phyloP scores from a whole-genome alignment of 2,888 invertebrate species.

The Liodrosophila aerea region DNA sequence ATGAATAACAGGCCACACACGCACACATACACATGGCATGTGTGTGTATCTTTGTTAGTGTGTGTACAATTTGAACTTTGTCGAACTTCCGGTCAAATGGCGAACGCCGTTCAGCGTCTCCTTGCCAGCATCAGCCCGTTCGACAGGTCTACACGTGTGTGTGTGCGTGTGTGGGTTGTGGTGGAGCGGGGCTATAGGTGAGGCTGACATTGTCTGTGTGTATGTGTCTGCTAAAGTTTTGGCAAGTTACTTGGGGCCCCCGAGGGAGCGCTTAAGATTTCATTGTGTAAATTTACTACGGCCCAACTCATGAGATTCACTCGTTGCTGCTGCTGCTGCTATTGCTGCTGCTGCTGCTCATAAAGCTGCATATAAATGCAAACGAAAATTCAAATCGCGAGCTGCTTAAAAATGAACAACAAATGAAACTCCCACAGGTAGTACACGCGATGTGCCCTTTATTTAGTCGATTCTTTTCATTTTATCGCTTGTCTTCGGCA shows the following conservation, averaged over 20 bases:
- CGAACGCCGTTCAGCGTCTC: constrained; percentile 16
- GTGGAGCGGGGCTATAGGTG: constrained; percentile 48
- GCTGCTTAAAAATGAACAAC: constrained; percentile 75
- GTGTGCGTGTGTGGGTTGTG: constrained; percentile 37
- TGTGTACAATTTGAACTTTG: constrained; percentile 70
- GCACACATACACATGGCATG: constrained; percentile 5
- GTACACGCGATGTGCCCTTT: constrained; percentile 20
- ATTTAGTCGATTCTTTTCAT: neutral
- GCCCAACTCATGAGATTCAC: constrained; percentile 51
- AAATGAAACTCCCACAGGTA: constrained; percentile 72
- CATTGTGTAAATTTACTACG: constrained; percentile 74
- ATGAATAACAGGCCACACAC: constrained; percentile 65
- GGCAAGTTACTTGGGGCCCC: constrained; percentile 45
- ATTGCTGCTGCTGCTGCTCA: constrained; percentile 22
- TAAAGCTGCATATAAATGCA: constrained; percentile 51
- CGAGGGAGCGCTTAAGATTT: constrained; percentile 76
- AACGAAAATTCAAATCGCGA: constrained; percentile 69
- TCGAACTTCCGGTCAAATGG: constrained; percentile 77
- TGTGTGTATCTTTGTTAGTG: constrained; percentile 3
- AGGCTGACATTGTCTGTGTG: constrained; percentile 62
- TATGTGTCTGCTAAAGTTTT: constrained; percentile 33
- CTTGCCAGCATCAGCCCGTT: neutral
- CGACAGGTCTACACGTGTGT: constrained; percentile 21
- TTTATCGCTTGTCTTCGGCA: no score
- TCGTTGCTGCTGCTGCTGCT: constrained; percentile 11